These are phyloP conservation scores for Drosophila buzzatii DNA, from an alignment of 2,888 invertebrate genomes.

Conservation along the genomic window DNA sequence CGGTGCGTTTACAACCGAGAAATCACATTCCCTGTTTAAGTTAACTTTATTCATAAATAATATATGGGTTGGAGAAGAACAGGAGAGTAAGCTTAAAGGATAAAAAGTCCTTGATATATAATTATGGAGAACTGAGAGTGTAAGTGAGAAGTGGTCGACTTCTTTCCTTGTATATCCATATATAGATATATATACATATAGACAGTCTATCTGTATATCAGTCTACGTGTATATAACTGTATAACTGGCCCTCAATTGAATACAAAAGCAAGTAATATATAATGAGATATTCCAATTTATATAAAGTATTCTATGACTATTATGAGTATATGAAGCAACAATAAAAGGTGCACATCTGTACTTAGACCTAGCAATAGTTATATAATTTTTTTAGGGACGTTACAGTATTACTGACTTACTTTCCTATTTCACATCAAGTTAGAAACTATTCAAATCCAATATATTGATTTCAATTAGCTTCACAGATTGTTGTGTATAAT, in stretches of 20 bases:
- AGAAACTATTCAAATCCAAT: neutral
- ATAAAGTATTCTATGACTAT: neutral
- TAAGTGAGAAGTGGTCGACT: too few relatives aligned
- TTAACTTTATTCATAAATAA: neutral
- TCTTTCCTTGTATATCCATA: too few relatives aligned
- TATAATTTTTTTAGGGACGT: too few relatives aligned
- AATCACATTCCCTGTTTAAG: neutral
- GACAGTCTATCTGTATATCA: neutral
- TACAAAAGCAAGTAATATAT: too few relatives aligned
- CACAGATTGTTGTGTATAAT: neutral
- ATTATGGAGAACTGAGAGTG: neutral
- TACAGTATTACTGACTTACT: neutral
- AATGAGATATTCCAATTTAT: neutral
- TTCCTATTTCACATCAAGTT: neutral
- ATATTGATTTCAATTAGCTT: too few relatives aligned
- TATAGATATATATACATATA: too few relatives aligned
- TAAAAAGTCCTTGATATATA: neutral
- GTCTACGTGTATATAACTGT: too few relatives aligned
- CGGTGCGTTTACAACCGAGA: constrained; percentile 82
- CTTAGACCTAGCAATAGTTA: too few relatives aligned
- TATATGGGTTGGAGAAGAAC: neutral
- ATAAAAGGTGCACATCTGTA: too few relatives aligned
- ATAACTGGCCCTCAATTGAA: too few relatives aligned
- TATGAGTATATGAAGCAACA: too few relatives aligned
- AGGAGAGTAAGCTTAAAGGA: too few relatives aligned